Conservation (phyloP, 2,888 invertebrate genomes). For the Smittia aterrima region DNA sequence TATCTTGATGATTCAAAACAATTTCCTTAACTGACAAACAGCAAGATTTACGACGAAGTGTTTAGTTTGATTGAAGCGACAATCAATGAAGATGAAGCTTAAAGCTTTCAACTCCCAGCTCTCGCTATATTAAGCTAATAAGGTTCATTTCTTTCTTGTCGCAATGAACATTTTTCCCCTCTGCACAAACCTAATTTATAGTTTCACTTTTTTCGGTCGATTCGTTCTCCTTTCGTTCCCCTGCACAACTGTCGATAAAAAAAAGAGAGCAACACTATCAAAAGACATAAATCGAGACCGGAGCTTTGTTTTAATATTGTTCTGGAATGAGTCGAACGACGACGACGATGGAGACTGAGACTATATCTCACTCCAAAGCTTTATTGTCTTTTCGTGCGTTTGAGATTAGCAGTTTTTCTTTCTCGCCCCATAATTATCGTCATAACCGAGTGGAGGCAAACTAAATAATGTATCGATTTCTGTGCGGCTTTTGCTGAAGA, state of each 20-base stretch:
- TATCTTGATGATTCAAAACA: no score
- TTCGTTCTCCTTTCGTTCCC: no score
- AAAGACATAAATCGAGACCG: background rate
- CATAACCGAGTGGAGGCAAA: background rate
- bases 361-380: background rate
- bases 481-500: background rate
- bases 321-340: background rate
- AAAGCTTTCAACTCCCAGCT: no score
- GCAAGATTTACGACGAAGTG: no score
- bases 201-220: no score
- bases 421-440: constrained; percentile 15
- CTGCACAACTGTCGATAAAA: no score
- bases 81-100: no score
- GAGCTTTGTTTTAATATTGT: background rate
- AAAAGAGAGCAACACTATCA: background rate
- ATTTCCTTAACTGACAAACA: no score
- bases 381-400: constrained; percentile 39
- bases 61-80: no score
- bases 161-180: background rate
- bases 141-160: background rate
- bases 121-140: no score
- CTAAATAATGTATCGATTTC: background rate
- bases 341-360: background rate
- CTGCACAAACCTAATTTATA: no score
- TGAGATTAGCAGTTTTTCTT: constrained; percentile 30